Base-by-base conservation (phyloP, 92 coral and sea anemone species). In the Zoanthus sociatus region DNA sequence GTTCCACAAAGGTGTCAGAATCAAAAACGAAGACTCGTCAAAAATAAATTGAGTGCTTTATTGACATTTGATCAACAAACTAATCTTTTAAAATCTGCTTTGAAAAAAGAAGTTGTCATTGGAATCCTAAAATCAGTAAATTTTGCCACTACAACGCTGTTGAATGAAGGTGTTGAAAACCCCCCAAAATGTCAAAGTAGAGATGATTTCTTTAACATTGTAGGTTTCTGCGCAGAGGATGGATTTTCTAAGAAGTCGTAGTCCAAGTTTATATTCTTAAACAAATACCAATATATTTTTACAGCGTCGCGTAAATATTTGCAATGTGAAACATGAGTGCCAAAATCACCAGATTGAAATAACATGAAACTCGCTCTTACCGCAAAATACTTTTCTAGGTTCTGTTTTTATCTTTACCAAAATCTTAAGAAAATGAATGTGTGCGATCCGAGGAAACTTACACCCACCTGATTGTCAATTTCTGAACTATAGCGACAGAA, bases 321-420 rank as follows among this genome's bases (percentile, higher is more conserved):
- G 67, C 46, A 66, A 76, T 81, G 76, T 46, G 75, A 66, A 81
- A 71, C 17, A 46, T 42, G 76, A 44, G 37, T 81, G 76, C 47
- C 74, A 81, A 78, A 37, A 67, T 26, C 13, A 66, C 30, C 46
- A 30, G 71, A 64, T 81, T 81, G 63, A 44, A 81, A 81, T 67
- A 81, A 81, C 85, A 81, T 81, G 53, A 46, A 63, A 81, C 75
- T 81, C 48, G 75, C 85, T 81, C 66, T 81, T 81, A 81, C 70
- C 74, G 85, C 55, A 81, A 81, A 53, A 81, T 81, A 63, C 66
- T 81, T 81, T 71, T 45, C 30, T 9, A 48, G 71, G 61, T 60
- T 37, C 20, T 12, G 75, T 44, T 81, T 55, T 81, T 81, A 81
- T 81, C 85, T 81, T 21, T 46, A n/a, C 76, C 45, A n/a, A 50